Percentiles rank a stretch among this genome's conserved stretches.
Conservation (phyloP, 2,113 vertebrate genomes). For the Onychorhynchus coronatus region DNA sequence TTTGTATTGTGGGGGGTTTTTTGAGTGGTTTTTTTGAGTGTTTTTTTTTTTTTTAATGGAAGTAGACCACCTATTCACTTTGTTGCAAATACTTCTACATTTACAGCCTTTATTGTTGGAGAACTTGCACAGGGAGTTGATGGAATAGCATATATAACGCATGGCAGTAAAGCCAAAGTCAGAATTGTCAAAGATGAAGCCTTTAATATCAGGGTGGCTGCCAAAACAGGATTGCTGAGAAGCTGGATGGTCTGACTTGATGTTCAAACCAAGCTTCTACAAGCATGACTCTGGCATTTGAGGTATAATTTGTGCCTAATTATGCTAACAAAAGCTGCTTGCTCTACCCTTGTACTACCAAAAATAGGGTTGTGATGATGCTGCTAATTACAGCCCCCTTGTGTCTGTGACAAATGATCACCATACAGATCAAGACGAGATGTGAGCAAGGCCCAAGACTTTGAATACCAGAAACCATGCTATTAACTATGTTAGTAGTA, state of each 20-base stretch:
- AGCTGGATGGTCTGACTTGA: background rate
- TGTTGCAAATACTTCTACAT: background rate
- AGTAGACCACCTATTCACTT: background rate
- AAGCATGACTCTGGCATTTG: background rate
- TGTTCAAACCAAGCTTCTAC: background rate
- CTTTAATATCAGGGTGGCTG: background rate
- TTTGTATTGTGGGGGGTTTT: accelerated
- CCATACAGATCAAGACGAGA: background rate
- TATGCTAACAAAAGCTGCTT: background rate
- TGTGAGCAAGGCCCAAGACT: background rate
- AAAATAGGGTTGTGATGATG: background rate
- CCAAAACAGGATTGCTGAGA: conserved; percentile 11
- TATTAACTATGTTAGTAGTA: background rate
- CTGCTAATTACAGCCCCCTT: background rate
- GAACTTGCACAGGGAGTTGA: background rate
- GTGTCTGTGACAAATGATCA: background rate
- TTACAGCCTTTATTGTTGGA: background rate
- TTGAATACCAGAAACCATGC: background rate
- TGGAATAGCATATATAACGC: background rate
- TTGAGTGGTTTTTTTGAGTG: background rate
- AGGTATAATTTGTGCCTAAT: background rate
- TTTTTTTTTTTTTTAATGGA: background rate
- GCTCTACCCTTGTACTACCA: background rate
- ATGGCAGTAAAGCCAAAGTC: background rate
- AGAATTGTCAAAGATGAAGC: background rate